A percentile compares a stretch with the other conserved stretches of the same genome.
Evolutionary conservation across 1,140 invertebrate species (phyloP).

Genomic region (Danaus plexippus): DNA sequence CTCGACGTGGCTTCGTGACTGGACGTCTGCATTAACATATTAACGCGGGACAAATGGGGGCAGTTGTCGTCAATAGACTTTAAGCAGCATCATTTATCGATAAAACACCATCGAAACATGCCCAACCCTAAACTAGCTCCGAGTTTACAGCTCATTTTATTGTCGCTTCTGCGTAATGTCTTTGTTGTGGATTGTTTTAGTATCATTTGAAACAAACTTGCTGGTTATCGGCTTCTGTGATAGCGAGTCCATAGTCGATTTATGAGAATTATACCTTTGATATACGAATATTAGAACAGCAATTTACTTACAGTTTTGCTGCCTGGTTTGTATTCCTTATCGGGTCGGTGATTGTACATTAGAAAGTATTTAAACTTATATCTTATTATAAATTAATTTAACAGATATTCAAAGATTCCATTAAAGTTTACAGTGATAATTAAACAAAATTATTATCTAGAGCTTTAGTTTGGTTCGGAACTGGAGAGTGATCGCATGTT

Average conservation of each 20-base stretch:
- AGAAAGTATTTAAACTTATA: too few relatives aligned
- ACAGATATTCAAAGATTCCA: too few relatives aligned
- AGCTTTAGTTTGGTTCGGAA: too few relatives aligned
- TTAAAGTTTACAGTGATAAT: too few relatives aligned
- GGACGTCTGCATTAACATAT: constrained; percentile 43
- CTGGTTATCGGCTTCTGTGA: constrained; percentile 21
- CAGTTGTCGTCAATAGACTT: constrained; percentile 22
- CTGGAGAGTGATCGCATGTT: too few relatives aligned
- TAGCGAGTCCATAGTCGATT: constrained; percentile 21
- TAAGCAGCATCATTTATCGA: constrained; percentile 21
- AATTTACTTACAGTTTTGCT: constrained; percentile 11
- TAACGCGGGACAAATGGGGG: constrained; percentile 38
- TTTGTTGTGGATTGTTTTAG: constrained; percentile 29
- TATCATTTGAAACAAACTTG: constrained; percentile 25
- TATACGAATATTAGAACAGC: constrained; percentile 19
- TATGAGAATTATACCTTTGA: constrained; percentile 19
- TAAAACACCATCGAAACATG: constrained; percentile 25
- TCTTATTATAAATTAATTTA: too few relatives aligned
- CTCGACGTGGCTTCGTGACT: constrained; percentile 24
- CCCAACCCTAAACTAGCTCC: constrained; percentile 26
- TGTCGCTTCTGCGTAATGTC: constrained; percentile 29
- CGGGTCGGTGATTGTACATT: constrained; percentile 9
- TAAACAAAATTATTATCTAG: too few relatives aligned
- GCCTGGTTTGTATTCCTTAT: neutral
- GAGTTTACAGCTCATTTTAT: constrained; percentile 45